Evolutionary conservation across 2,888 invertebrate species (phyloP).

Genomic region (Leucophora obtusa): DNA sequence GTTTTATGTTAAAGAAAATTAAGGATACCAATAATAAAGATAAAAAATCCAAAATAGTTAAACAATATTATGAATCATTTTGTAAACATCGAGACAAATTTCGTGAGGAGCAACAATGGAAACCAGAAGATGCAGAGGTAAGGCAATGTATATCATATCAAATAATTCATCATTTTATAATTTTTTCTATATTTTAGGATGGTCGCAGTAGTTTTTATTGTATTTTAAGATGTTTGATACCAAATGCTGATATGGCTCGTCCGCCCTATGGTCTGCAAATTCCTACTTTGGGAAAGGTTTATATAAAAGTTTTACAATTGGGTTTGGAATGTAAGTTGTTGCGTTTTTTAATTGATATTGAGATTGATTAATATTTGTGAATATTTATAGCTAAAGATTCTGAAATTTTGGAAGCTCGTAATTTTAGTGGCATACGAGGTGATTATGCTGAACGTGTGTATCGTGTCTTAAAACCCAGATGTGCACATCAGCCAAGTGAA

Average conservation of each 20-base stretch:
- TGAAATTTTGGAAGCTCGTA: slow-evolving; percentile 69
- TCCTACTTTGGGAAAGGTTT: slow-evolving; percentile 83
- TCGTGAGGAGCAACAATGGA: slow-evolving; percentile 63
- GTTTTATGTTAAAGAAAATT: slow-evolving; percentile 73
- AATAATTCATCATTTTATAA: background rate
- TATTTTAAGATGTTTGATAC: slow-evolving; percentile 88
- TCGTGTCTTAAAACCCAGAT: slow-evolving; percentile 83
- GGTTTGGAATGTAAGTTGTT: slow-evolving; percentile 81
- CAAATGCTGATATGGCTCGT: slow-evolving; percentile 88
- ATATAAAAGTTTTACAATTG: slow-evolving; percentile 88
- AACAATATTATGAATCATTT: slow-evolving; percentile 74
- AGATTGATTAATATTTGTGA: background rate
- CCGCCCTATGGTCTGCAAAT: slow-evolving; percentile 91
- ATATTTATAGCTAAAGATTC: slow-evolving; percentile 78
- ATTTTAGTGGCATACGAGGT: slow-evolving; percentile 72
- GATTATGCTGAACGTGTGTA: slow-evolving; percentile 92
- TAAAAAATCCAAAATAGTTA: slow-evolving; percentile 71
- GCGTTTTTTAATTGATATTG: background rate
- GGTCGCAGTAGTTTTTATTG: slow-evolving; percentile 83
- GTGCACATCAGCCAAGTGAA: slow-evolving; percentile 77
- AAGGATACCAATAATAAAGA: slow-evolving; percentile 66
- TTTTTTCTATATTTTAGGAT: slow-evolving; percentile 75
- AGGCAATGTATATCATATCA: background rate
- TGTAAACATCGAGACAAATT: slow-evolving; percentile 71
- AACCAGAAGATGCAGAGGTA: slow-evolving; percentile 59